Evolutionary conservation across 1,140 invertebrate species (phyloP), one percentile per base, ranked within the genome.

Genomic region (Liolophura sinensis): DNA sequence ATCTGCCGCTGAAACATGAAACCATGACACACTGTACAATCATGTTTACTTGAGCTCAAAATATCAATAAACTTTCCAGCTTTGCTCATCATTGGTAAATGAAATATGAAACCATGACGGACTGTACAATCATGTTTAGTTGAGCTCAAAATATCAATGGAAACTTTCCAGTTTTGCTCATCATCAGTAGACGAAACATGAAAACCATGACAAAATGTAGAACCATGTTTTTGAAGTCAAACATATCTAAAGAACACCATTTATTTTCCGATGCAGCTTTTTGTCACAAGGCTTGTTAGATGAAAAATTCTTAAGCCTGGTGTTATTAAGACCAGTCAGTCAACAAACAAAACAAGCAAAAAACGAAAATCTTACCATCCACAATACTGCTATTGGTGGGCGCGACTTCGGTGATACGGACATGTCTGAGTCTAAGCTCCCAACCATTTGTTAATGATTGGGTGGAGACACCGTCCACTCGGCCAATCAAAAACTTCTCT

Each of bases 341-440:
- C n/a, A 40, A 5, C 9, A 40, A 40, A 40, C 31, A 40, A 40
- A 40, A 3, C 31, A 40, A 40, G n/a, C 31, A 58, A 58, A 49
- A 7, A 40, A 40, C 25, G 11, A 1, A 40, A 12, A 15, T 27
- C 61, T 60, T 54, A 68, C 63, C 66, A 54, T 55, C 50, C 40
- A 71, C 50, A 40, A 71, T 67, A 27, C 69, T 71, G 58, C 63
- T 67, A 55, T 65, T 56, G 47, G 65, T 65, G 20, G 69, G 69
- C 0, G 60, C 69, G 4, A 71, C 69, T 24, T 71, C 62, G 24
- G 69, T 67, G 1, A 71, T 68, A n/a, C 69, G 49, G 31, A 71
- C 65, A 18, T 52, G 25, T 24, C 18, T 16, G 12, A 12, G 0
- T 40, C 47, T 14, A 18, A 0, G 27, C 40, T 56, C 27, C 18